Conservation (phyloP, 2,888 invertebrate genomes). For the Athripsodes cinereus region DNA sequence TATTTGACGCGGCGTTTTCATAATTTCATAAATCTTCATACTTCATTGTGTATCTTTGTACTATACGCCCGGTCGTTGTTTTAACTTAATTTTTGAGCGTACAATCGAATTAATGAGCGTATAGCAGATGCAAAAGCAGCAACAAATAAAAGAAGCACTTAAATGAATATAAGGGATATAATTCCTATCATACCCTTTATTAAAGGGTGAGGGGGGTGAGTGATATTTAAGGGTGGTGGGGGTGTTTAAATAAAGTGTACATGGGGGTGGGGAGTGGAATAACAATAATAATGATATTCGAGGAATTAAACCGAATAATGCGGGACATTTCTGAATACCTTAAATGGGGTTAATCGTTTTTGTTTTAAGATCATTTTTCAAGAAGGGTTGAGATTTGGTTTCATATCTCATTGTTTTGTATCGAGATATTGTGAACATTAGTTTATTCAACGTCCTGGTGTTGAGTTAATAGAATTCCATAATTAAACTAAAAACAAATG, state of each 20-base stretch:
- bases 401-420: too few species aligned
- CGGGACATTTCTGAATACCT: not conserved
- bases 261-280: not conserved
- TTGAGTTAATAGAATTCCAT: too few species aligned
- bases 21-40: too few species aligned
- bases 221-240: not conserved
- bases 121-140: constrained; percentile 30
- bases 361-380: too few species aligned
- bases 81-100: constrained; percentile 54
- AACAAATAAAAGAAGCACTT: constrained; percentile 24
- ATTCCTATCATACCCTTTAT: not conserved
- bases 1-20: too few species aligned
- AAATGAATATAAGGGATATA: constrained; percentile 17
- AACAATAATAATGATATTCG: not conserved
- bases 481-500: too few species aligned
- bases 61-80: constrained; percentile 28
- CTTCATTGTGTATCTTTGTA: constrained; percentile 21
- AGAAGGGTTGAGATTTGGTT: too few species aligned
- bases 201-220: not conserved
- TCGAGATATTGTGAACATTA: too few species aligned
- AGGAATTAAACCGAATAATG: not conserved
- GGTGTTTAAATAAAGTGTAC: too few species aligned
- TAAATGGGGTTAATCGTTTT: not conserved
- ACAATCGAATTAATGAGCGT: constrained; percentile 44
- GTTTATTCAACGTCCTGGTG: too few species aligned